Evolutionary conservation across 2,797 vertebrate species (phyloP).

Genomic region (Enteromius fasciolatus): DNA sequence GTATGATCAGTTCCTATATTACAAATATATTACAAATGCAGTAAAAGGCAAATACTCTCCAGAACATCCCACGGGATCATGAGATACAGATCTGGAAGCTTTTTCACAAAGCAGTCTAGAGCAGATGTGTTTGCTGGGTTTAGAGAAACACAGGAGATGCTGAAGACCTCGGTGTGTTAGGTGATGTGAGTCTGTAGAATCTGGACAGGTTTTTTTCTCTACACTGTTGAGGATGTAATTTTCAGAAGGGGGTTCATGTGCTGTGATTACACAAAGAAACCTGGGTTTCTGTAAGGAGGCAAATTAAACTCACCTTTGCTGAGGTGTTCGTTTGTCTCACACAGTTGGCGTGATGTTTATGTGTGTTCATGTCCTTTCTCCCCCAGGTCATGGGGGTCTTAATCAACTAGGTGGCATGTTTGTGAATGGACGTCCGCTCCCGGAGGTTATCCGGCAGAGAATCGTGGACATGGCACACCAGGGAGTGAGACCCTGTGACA

Average conservation of each 20-base stretch:
- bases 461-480: conserved; percentile 94
- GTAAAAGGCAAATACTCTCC: conserved; percentile 7
- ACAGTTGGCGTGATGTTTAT: conserved; percentile 74
- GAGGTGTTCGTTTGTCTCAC: conserved; percentile 11
- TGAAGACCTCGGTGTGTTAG: neutral
- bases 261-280: neutral
- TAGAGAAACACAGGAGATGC: neutral
- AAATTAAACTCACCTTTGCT: neutral
- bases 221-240: neutral
- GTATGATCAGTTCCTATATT: neutral
- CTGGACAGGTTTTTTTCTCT: neutral
- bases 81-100: neutral
- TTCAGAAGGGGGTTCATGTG: neutral
- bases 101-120: conserved; percentile 56
- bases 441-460: conserved; percentile 90
- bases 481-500: conserved; percentile 90
- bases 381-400: conserved; percentile 90
- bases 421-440: conserved; percentile 91
- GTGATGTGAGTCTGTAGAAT: neutral
- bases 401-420: conserved; percentile 94
- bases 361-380: conserved; percentile 78
- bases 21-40: neutral
- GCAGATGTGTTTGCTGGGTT: conserved; percentile 41
- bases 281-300: neutral
- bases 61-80: neutral